phyloP scores from a whole-genome alignment of 2,888 invertebrate species.

The Limulus polyphemus region DNA sequence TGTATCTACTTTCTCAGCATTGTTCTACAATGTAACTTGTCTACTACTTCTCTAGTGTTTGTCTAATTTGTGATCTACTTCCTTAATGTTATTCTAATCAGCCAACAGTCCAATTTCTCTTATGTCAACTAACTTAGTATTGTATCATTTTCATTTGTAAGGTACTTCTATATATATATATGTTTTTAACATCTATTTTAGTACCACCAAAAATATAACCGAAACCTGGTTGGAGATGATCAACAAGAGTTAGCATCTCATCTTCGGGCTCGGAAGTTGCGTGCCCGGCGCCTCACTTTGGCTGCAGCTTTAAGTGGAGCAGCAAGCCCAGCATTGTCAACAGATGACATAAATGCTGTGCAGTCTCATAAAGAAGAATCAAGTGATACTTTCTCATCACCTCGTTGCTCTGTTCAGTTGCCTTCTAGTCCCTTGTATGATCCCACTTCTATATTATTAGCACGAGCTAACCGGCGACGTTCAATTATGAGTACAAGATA shows the following conservation, averaged over 20 bases:
- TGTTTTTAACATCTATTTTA: conserved; percentile 9
- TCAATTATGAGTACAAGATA: conserved; percentile 2
- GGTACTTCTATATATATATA: not conserved
- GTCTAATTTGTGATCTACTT: no score
- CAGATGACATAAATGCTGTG: conserved; percentile 8
- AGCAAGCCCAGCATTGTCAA: conserved; percentile 13
- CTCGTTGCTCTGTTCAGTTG: not conserved
- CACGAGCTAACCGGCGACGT: conserved; percentile 4
- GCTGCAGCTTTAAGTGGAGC: conserved; percentile 23
- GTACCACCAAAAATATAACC: conserved; percentile 31
- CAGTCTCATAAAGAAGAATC: not conserved
- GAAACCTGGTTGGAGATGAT: conserved; percentile 29
- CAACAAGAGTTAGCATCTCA: conserved; percentile 29
- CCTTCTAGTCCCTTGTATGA: not conserved
- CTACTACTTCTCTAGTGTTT: no score
- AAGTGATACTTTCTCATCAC: not conserved
- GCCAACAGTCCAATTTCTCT: no score
- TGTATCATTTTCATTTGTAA: not conserved
- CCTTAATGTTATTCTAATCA: no score
- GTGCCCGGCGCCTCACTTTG: conserved; percentile 28
- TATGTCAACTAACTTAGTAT: not conserved
- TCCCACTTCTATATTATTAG: conserved; percentile 2
- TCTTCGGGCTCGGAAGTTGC: conserved; percentile 27
- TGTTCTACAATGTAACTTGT: no score
- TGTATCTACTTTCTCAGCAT: no score